A percentile compares a stretch with the other conserved stretches of the same genome.
phyloP scores from a whole-genome alignment of 2,113 vertebrate genomes.

The mouse (Mus musculus) region GRCm39 chr4:108598001-108598500 shows the following conservation, averaged over 20 bases:
- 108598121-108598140: neutral
- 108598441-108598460: neutral
- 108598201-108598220: neutral
- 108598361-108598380: neutral
- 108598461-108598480: neutral
- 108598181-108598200: neutral
- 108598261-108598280: neutral
- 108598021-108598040: neutral
- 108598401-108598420: neutral
- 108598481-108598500: neutral
- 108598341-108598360: neutral
- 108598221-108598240: neutral
- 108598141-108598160: neutral
- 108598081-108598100: neutral
- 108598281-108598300: neutral
- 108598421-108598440: no score
- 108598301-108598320: neutral
- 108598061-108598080: neutral
- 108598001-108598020: neutral
- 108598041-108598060: neutral
- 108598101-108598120: neutral
- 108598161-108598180: neutral
- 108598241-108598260: no score
- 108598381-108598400: neutral
- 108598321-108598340: neutral